A percentile compares a stretch with the other conserved stretches of the same genome.
These are phyloP conservation scores for Picus viridis DNA, from an alignment of 2,797 vertebrate genomes.

Conservation along the genomic window DNA sequence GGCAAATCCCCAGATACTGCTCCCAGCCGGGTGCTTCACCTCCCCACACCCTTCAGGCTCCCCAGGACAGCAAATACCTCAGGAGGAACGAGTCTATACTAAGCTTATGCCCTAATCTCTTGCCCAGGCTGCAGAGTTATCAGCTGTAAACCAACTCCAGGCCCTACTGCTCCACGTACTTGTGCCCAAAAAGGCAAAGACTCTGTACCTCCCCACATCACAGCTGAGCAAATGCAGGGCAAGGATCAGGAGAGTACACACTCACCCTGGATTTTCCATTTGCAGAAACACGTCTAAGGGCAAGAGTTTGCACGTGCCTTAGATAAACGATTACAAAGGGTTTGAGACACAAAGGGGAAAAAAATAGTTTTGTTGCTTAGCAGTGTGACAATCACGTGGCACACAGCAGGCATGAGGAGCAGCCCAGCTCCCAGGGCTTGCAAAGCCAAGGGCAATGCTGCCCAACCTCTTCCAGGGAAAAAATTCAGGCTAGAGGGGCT, in stretches of 20 bases:
- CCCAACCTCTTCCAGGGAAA: background rate
- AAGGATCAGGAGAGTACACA: background rate
- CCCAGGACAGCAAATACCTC: background rate
- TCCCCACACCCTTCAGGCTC: background rate
- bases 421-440: rapidly evolving
- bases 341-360: conserved; percentile 35
- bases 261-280: background rate
- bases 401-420: rapidly evolving
- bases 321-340: conserved; percentile 47
- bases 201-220: background rate
- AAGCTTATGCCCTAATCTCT: background rate
- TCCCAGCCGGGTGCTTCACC: background rate
- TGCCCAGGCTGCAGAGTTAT: background rate
- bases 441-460: background rate
- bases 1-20: background rate
- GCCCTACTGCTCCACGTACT: rapidly evolving
- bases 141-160: background rate
- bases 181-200: conserved; percentile 3
- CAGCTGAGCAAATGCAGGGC: background rate
- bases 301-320: rapidly evolving
- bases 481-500: background rate
- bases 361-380: conserved; percentile 14
- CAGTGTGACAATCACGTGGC: background rate
- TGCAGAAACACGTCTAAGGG: conserved; percentile 1
- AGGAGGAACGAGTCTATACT: background rate